phyloP scores from a whole-genome alignment of 2,797 vertebrate genomes.

The Huso huso region DNA sequence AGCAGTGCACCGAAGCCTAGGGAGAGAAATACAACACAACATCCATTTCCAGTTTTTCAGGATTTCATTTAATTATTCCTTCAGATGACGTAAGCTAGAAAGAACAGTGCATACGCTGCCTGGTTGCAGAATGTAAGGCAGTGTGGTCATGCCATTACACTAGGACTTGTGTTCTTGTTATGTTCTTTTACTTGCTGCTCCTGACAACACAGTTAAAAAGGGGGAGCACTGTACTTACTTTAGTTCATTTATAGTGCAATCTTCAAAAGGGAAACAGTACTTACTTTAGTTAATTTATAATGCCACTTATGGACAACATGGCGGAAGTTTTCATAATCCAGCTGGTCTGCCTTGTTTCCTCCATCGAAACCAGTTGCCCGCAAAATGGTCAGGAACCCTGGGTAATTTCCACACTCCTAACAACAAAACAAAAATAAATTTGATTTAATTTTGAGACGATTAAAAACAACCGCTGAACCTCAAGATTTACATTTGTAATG shows the following conservation, averaged over 20 bases:
- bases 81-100: no score
- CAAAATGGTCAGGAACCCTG: constrained; percentile 94
- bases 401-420: constrained; percentile 95
- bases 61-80: no score
- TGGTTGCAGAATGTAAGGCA: no score
- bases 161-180: no score
- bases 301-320: constrained; percentile 99
- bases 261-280: constrained; percentile 3
- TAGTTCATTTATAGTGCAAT: constrained; percentile 93
- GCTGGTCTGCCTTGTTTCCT: constrained; percentile 93
- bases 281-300: constrained; percentile 97
- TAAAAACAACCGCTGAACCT: no score
- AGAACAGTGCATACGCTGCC: no score
- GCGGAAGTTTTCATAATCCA: constrained; percentile 97
- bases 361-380: constrained; percentile 91
- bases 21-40: constrained; percentile 14
- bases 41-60: no score
- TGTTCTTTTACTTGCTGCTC: no score
- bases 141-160: no score
- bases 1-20: constrained; percentile 85
- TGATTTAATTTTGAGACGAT: no score
- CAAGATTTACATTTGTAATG: no score
- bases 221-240: constrained; percentile 52
- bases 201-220: no score
- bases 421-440: background rate